Conservation (phyloP, 2,797 vertebrate genomes). For the Eulemur albifrons region DNA sequence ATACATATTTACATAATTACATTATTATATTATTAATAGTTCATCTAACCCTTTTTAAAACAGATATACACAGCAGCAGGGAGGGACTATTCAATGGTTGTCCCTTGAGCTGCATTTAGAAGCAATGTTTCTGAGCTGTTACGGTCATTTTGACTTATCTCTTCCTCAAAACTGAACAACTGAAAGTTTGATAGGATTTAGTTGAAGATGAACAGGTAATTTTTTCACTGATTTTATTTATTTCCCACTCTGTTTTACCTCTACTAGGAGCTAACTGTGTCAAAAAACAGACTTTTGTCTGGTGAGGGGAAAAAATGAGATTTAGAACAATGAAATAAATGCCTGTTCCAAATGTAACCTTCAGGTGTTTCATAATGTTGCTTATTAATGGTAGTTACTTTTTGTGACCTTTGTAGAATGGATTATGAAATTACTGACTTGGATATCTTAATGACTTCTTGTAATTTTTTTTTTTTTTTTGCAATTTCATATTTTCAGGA, state of each 20-base stretch:
- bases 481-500: not conserved
- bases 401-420: not conserved
- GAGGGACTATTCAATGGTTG: not conserved
- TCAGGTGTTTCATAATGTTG: not conserved
- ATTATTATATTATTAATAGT: not conserved
- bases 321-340: constrained; percentile 28
- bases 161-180: not conserved
- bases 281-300: constrained; percentile 9
- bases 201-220: not conserved
- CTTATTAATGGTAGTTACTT: not conserved
- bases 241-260: not conserved
- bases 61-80: not conserved
- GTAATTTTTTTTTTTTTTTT: constrained; percentile 3
- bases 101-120: not conserved
- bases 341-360: not conserved
- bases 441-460: constrained; percentile 30
- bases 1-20: not conserved
- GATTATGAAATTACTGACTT: not conserved
- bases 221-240: not conserved
- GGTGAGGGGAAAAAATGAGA: not conserved
- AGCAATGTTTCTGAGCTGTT: not conserved
- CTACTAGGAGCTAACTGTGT: not conserved
- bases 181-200: not conserved
- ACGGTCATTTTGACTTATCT: not conserved
- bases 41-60: not conserved